phyloP scores from a whole-genome alignment of 1,140 invertebrate species.

The Danaus plexippus region DNA sequence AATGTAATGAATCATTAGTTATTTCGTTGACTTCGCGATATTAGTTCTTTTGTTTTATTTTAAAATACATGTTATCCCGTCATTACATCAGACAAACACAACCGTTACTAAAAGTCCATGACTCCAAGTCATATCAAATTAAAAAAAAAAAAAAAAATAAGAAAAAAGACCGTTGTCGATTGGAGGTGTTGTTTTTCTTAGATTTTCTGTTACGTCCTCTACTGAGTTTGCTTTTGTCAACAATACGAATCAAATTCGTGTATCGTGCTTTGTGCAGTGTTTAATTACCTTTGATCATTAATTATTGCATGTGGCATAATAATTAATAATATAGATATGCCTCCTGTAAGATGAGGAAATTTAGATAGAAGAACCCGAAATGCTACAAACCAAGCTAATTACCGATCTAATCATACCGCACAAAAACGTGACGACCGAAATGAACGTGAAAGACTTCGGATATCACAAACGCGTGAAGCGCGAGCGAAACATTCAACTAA shows the following conservation, averaged over 20 bases:
- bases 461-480: constrained; percentile 30
- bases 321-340: constrained; percentile 22
- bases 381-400: constrained; percentile 33
- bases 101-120: constrained; percentile 14
- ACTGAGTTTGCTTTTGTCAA: constrained; percentile 19
- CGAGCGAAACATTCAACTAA: constrained; percentile 11
- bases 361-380: constrained; percentile 29
- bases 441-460: constrained; percentile 26
- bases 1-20: too few species aligned
- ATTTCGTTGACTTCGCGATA: too few species aligned
- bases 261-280: constrained; percentile 16
- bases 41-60: too few species aligned
- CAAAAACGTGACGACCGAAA: constrained; percentile 26
- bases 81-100: too few species aligned
- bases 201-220: constrained; percentile 5
- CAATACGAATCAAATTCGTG: too few species aligned
- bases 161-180: too few species aligned
- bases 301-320: too few species aligned
- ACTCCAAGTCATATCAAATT: constrained; percentile 16
- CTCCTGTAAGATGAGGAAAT: constrained; percentile 27
- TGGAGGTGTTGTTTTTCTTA: too few species aligned
- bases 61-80: too few species aligned
- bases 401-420: constrained; percentile 29
- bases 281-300: constrained; percentile 19
- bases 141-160: constrained; percentile 11